Percentiles rank a stretch among this genome's conserved stretches.
phyloP scores from a whole-genome alignment of 2,888 invertebrate species.

The Malthinus flaveolus region DNA sequence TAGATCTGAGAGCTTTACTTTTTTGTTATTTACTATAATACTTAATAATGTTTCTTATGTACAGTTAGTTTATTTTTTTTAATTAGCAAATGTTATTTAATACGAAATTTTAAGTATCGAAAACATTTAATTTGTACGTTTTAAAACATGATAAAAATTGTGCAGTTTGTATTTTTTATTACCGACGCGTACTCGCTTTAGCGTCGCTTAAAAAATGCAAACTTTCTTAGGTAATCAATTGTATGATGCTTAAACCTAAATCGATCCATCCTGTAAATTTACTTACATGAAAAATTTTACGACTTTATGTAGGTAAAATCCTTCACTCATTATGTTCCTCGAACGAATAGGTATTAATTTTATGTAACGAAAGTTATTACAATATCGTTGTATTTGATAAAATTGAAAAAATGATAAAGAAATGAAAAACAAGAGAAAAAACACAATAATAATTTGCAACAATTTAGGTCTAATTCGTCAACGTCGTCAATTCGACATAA shows the following conservation, averaged over 20 bases:
- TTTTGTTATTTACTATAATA: too few relatives aligned
- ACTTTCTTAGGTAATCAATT: constrained; percentile 16
- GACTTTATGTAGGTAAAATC: constrained; percentile 12
- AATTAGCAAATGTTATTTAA: not conserved
- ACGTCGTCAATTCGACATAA: constrained; percentile 28
- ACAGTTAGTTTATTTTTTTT: not conserved
- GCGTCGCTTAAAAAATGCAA: constrained; percentile 17
- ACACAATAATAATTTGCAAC: constrained; percentile 33
- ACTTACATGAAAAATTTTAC: constrained; percentile 5
- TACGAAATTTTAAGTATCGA: not conserved
- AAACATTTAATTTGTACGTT: constrained; percentile 12
- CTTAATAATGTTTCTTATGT: too few relatives aligned
- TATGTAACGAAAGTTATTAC: constrained; percentile 10
- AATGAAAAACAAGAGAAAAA: constrained; percentile 11
- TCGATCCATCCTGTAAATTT: constrained; percentile 14
- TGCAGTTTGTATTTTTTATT: constrained; percentile 33
- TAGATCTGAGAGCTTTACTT: too few relatives aligned
- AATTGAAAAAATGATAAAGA: constrained; percentile 5
- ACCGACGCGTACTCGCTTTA: constrained; percentile 5
- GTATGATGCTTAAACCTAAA: constrained; percentile 13
- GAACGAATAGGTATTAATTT: constrained; percentile 19
- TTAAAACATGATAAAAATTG: constrained; percentile 18
- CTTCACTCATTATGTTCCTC: constrained; percentile 3
- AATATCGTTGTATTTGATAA: constrained; percentile 8
- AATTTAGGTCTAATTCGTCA: constrained; percentile 35